Evolutionary conservation across 1,140 invertebrate species (phyloP).

Genomic region (Venustaconcha ellipsiformis): DNA sequence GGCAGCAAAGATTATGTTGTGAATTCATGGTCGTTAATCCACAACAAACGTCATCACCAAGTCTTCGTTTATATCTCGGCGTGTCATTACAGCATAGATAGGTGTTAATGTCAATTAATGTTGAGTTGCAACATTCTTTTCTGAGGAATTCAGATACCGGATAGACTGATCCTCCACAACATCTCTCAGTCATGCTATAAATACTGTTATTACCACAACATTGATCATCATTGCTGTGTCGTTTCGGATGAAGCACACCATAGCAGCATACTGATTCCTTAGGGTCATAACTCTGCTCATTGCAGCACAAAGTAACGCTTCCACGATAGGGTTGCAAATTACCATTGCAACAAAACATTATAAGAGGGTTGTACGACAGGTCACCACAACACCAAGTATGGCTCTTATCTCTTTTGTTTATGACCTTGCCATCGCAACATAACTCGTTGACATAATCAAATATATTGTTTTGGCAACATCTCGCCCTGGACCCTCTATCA

Average conservation of each 20-base stretch:
- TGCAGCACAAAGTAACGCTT: conserved; percentile 9
- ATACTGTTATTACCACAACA: conserved; percentile 14
- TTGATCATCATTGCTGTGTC: conserved; percentile 5
- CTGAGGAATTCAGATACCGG: conserved; percentile 3
- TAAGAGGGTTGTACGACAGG: conserved; percentile 6
- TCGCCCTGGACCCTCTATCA: neutral
- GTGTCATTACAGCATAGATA: conserved; percentile 11
- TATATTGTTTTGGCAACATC: conserved; percentile 1
- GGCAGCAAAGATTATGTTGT: conserved; percentile 18
- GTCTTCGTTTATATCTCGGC: neutral
- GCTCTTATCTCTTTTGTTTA: conserved; percentile 3
- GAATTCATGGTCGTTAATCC: conserved; percentile 15
- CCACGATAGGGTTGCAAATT: conserved; percentile 11
- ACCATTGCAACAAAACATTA: conserved; percentile 18
- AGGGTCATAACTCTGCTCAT: conserved; percentile 11
- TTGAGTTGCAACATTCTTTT: conserved; percentile 11
- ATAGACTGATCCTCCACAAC: conserved; percentile 18
- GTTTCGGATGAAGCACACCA: neutral
- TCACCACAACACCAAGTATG: conserved; percentile 17
- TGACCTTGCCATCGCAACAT: conserved; percentile 8
- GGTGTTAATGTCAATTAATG: neutral
- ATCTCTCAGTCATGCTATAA: conserved; percentile 14
- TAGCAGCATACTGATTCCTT: conserved; percentile 3
- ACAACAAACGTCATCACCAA: conserved; percentile 13
- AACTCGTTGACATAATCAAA: conserved; percentile 2